Percentiles rank a stretch among this genome's conserved stretches.
Conservation (phyloP, 2,797 vertebrate genomes). For the Lates japonicus region DNA sequence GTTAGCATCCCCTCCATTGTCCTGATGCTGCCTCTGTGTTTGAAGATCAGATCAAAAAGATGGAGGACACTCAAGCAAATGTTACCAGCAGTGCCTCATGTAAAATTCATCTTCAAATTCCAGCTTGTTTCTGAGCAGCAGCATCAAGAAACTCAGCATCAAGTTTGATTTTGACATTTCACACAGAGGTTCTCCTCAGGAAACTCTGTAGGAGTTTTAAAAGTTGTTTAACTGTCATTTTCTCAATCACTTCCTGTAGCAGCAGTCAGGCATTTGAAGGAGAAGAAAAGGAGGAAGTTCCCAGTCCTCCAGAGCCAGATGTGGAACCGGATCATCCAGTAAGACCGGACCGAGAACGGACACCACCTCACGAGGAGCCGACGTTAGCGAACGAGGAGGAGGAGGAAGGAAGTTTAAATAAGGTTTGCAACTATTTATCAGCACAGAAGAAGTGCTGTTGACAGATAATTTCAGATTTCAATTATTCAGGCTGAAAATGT, state of each 20-base stretch:
- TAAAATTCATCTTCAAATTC: neutral
- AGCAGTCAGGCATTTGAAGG: conserved; percentile 72
- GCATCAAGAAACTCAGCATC: neutral
- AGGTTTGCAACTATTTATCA: conserved; percentile 37
- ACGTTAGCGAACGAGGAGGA: neutral
- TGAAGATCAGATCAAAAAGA: conserved; percentile 60
- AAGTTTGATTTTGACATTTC: neutral
- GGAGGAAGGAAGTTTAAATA: neutral
- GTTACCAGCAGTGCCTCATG: neutral
- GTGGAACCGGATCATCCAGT: conserved; percentile 8
- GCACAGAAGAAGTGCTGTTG: neutral
- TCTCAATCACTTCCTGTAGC: conserved; percentile 36
- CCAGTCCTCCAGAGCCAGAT: conserved; percentile 1
- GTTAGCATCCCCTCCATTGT: neutral
- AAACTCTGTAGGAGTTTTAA: neutral
- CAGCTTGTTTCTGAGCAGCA: neutral
- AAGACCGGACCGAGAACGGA: neutral
- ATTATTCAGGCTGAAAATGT: neutral
- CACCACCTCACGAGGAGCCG: neutral
- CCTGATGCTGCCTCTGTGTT: conserved; percentile 21
- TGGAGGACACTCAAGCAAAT: conserved; percentile 12
- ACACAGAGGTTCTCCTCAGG: neutral
- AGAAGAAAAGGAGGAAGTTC: conserved; percentile 34
- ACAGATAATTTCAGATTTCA: too few species aligned
- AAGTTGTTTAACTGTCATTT: neutral